A percentile compares a stretch with the other conserved stretches of the same genome.
Evolutionary conservation across 1,140 invertebrate species (phyloP).

Genomic region (Drosophila repletoides): DNA sequence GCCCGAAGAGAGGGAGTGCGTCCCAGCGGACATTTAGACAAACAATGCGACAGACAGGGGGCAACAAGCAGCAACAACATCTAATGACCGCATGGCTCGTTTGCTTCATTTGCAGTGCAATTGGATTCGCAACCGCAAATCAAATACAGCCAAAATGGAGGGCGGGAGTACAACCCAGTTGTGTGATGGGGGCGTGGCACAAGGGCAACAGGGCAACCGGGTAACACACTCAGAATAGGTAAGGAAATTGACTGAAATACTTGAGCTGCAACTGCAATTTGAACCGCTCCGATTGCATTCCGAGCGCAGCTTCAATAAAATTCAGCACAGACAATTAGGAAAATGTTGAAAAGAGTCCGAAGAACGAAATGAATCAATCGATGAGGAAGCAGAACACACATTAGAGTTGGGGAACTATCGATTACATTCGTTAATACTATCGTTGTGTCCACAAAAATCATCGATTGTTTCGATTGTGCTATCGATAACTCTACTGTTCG

Average conservation of each 20-base stretch:
- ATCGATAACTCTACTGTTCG: too few relatives aligned
- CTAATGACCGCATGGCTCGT: slow-evolving; percentile 76
- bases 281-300: neutral
- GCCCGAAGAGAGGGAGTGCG: too few relatives aligned
- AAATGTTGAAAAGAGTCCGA: slow-evolving; percentile 11
- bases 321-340: slow-evolving; percentile 16
- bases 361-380: too few relatives aligned
- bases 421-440: too few relatives aligned
- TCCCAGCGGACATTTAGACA: slow-evolving; percentile 15
- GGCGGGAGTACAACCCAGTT: neutral
- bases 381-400: too few relatives aligned
- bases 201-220: neutral
- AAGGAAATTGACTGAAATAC: slow-evolving; percentile 8
- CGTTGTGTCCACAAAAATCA: too few relatives aligned
- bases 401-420: too few relatives aligned
- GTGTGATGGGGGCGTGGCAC: neutral
- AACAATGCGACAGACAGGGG: slow-evolving; percentile 40
- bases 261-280: neutral
- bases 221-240: slow-evolving; percentile 1
- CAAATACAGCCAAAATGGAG: slow-evolving; percentile 55
- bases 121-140: slow-evolving; percentile 79
- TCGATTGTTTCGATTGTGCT: too few relatives aligned
- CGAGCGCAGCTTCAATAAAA: slow-evolving; percentile 18
- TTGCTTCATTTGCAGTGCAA: slow-evolving; percentile 78
- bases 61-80: slow-evolving; percentile 35